Conservation (phyloP, 2,888 invertebrate species). For the Cerceris rybyensis region DNA sequence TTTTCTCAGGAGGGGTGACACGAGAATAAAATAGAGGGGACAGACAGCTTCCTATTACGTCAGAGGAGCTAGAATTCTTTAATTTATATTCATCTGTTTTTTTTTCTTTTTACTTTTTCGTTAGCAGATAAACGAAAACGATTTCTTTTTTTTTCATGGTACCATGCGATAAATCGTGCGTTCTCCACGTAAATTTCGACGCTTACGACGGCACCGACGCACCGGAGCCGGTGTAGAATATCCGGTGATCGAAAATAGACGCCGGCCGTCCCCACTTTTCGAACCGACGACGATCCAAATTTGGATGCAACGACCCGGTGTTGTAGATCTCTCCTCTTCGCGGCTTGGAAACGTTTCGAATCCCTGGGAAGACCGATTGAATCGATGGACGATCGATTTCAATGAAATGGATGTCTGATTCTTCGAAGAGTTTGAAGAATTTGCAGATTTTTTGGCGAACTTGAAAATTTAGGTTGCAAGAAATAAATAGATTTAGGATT, state of each 20-base stretch:
- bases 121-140: slow-evolving; percentile 7
- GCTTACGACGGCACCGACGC: slow-evolving; percentile 11
- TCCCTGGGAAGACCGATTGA: slow-evolving; percentile 34
- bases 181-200: slow-evolving; percentile 38
- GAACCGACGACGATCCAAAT: slow-evolving; percentile 83
- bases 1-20: background rate
- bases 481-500: too few relatives aligned
- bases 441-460: too few relatives aligned
- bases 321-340: slow-evolving; percentile 69
- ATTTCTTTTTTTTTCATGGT: background rate
- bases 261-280: slow-evolving; percentile 79
- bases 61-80: background rate
- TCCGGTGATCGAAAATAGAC: slow-evolving; percentile 80
- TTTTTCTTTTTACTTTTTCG: background rate
- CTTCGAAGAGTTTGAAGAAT: too few relatives aligned
- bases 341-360: slow-evolving; percentile 39
- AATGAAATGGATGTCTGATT: too few relatives aligned
- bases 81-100: slow-evolving; percentile 3
- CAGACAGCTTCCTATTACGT: slow-evolving; percentile 20
- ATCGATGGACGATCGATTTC: slow-evolving; percentile 6
- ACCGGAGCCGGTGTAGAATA: slow-evolving; percentile 72
- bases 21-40: background rate
- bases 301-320: slow-evolving; percentile 83
- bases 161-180: slow-evolving; percentile 46
- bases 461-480: too few relatives aligned